A percentile compares a stretch with the other conserved stretches of the same genome.
Conservation (phyloP, 1,140 invertebrate genomes). For the Lasioglossum albipes region DNA sequence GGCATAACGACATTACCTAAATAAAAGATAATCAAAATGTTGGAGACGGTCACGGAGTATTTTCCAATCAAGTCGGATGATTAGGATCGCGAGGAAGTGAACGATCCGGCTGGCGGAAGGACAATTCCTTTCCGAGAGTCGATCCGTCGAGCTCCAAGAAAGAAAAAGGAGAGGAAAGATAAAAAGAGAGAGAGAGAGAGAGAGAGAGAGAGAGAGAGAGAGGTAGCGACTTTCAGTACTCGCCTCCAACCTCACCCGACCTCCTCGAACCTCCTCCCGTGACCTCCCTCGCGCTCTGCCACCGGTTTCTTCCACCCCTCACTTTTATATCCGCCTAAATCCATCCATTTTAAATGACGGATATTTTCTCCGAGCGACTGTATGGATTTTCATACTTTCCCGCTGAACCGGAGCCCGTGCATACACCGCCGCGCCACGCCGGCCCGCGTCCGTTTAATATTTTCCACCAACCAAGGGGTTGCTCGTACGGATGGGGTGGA, state of each 20-base stretch:
- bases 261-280: constrained; percentile 45
- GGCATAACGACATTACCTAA: too few relatives aligned
- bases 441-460: constrained; percentile 41
- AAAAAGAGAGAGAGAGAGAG: background rate
- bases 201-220: too few relatives aligned
- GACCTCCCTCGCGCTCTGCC: constrained; percentile 41
- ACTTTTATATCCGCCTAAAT: constrained; percentile 75
- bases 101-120: background rate
- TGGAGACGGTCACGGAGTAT: too few relatives aligned
- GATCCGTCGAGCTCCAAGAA: background rate
- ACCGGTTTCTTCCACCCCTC: constrained; percentile 59
- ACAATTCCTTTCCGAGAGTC: constrained; percentile 29
- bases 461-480: background rate
- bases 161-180: too few relatives aligned
- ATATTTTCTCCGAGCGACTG: constrained; percentile 74
- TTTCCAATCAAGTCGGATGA: background rate
- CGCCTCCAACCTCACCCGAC: constrained; percentile 57
- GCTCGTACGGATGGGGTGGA: too few relatives aligned
- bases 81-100: background rate
- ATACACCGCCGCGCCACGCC: background rate
- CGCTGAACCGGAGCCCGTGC: constrained; percentile 19
- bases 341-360: constrained; percentile 78
- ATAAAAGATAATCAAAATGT: too few relatives aligned
- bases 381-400: constrained; percentile 74
- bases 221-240: constrained; percentile 70